phyloP scores from a whole-genome alignment of 2,113 vertebrate genomes.

The Stegostoma tigrinum region DNA sequence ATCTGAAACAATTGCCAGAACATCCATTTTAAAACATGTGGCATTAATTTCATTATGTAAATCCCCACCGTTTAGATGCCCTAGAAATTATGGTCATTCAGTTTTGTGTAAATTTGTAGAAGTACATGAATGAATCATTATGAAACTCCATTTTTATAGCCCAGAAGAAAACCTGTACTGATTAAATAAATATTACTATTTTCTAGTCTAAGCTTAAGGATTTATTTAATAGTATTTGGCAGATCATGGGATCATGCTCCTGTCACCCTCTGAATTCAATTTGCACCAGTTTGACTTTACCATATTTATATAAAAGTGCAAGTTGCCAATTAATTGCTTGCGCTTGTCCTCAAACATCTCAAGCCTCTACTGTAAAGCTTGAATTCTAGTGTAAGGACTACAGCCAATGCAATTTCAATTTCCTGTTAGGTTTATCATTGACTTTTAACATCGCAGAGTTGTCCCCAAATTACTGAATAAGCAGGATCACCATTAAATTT shows the following conservation, averaged over 20 bases:
- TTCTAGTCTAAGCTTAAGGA: background rate
- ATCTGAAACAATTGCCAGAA: background rate
- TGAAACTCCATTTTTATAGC: background rate
- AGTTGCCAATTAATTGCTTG: conserved; percentile 49
- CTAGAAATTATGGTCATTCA: background rate
- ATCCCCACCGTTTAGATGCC: background rate
- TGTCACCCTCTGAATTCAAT: background rate
- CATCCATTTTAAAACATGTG: background rate
- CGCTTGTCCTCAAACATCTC: conserved; percentile 46
- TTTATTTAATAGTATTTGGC: background rate
- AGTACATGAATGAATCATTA: background rate
- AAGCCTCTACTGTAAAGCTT: conserved; percentile 42
- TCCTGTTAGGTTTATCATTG: background rate
- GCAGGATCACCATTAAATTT: background rate
- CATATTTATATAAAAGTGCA: conserved; percentile 49
- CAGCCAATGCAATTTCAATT: background rate
- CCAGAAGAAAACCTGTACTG: background rate
- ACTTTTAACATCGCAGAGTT: background rate
- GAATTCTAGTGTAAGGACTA: conserved; percentile 27
- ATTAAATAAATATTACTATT: background rate
- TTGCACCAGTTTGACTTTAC: background rate
- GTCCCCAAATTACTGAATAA: background rate
- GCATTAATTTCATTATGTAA: too few relatives aligned
- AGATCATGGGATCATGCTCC: background rate
- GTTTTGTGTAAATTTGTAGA: background rate